Conservation (phyloP, 37 sponge, comb jelly and placozoan genomes). For the Halichondria panicea region DNA sequence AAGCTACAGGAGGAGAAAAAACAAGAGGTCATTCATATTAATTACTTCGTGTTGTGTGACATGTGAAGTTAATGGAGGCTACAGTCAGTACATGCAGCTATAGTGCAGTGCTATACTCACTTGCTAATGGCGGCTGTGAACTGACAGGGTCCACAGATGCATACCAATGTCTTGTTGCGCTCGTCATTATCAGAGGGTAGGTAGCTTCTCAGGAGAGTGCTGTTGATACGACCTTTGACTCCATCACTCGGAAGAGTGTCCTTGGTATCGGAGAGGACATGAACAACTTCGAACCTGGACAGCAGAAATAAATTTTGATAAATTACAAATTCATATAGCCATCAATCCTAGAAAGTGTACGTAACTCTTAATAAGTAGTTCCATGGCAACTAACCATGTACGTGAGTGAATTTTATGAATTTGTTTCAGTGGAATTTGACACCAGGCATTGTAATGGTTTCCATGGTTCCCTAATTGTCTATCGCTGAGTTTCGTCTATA, state of each 20-base stretch:
- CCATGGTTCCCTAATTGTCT: too few species aligned
- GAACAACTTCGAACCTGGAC: slow-evolving; percentile 50
- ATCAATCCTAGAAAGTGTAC: too few species aligned
- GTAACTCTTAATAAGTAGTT: too few species aligned
- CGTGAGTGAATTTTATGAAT: too few species aligned
- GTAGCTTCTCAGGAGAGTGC: slow-evolving; percentile 25
- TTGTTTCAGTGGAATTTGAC: too few species aligned
- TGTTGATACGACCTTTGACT: slow-evolving; percentile 36
- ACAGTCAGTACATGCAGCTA: neutral
- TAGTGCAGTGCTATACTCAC: slow-evolving; percentile 8
- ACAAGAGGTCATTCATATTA: too few species aligned
- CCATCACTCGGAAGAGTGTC: slow-evolving; percentile 58
- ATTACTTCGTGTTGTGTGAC: too few species aligned
- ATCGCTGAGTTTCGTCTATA: too few species aligned
- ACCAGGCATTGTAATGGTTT: too few species aligned
- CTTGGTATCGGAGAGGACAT: slow-evolving; percentile 54
- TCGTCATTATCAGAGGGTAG: slow-evolving; percentile 38
- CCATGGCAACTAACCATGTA: too few species aligned
- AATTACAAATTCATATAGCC: neutral
- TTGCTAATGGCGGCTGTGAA: slow-evolving; percentile 46
- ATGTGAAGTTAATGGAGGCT: too few species aligned
- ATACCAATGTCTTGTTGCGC: slow-evolving; percentile 34
- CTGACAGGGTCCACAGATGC: slow-evolving; percentile 70
- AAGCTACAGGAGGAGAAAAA: slow-evolving; percentile 16
- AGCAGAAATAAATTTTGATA: neutral